Base-by-base conservation (phyloP, 1,140 invertebrate species). In the Rhopalosiphum padi region DNA sequence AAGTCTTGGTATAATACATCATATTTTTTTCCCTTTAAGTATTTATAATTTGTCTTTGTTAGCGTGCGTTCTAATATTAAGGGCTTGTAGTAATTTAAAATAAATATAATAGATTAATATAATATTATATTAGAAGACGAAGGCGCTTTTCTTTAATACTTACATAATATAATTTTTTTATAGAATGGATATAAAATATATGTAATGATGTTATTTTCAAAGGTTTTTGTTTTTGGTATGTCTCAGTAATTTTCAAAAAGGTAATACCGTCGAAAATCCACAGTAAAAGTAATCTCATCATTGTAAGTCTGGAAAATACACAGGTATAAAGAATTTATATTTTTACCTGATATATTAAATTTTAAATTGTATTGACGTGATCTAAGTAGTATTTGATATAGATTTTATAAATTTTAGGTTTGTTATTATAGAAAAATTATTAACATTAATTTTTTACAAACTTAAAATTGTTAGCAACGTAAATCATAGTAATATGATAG, bases 31-130 rank as follows among this genome's bases (percentile, higher is more conserved):
- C 15, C 30, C n/a, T 77, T 77, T 77, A n/a, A 68, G n/a, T 77
- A 77, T 77, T n/a, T n/a, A 77, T 77, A n/a, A n/a, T 77, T 77
- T 77, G 60, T 77, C 30, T 68, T 68, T 68, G 30, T 68, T 68
- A 30, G 3, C 0, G 60, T 68, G 11, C 60, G 30, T 30, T 30
- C 9, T 68, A 68, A 15, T 30, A 60, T 30, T 2, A 53, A 30
- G 2, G 30, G 8, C 25, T 30, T 11, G 30, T n/a, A 68, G n/a
- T n/a, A 68, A 60, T 60, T 60, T 60, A 11, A 60, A 60, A 60
- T 60, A 60, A 60, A 60, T 11, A 30, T 11, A 25, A 9, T 60
- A 25, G 55, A 25, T 60, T 46, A 46, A 46, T 46, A 46, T 51
- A n/a, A 46, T 51, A n/a, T 8, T 8, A 30, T 60, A 30, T 60